A percentile compares a stretch with the other conserved stretches of the same genome.
Evolutionary conservation across 2,113 vertebrate species (phyloP).

Genomic region (Corynorhinus townsendii): DNA sequence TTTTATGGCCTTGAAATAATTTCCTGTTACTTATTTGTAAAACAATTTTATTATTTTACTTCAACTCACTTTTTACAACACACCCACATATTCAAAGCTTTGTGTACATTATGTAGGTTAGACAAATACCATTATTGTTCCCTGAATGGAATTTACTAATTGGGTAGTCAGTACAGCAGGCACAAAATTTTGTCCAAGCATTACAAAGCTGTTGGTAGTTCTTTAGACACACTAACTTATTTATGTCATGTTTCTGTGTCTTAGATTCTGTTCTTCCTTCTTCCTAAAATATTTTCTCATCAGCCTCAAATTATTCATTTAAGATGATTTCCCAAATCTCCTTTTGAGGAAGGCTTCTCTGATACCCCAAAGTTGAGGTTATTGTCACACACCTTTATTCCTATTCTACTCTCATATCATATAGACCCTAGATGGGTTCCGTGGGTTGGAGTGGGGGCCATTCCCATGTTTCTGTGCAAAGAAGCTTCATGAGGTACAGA

Average conservation of each 20-base stretch:
- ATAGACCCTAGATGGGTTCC: too few relatives aligned
- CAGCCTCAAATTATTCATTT: neutral
- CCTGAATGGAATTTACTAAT: constrained; percentile 8
- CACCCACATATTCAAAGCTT: neutral
- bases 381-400: neutral
- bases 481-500: neutral
- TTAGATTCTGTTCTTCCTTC: neutral
- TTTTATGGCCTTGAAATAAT: neutral
- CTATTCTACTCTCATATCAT: neutral
- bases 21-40: neutral
- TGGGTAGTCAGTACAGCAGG: neutral
- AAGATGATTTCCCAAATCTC: neutral
- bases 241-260: neutral
- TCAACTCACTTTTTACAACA: neutral
- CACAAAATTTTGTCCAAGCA: neutral
- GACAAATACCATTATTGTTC: neutral
- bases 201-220: neutral
- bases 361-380: neutral
- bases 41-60: constrained; percentile 29
- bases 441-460: too few relatives aligned
- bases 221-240: neutral
- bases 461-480: neutral
- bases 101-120: neutral
- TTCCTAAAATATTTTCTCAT: neutral
- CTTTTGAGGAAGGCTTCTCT: neutral